Evolutionary conservation across 2,888 invertebrate species (phyloP).

Genomic region (Oligia latruncula): DNA sequence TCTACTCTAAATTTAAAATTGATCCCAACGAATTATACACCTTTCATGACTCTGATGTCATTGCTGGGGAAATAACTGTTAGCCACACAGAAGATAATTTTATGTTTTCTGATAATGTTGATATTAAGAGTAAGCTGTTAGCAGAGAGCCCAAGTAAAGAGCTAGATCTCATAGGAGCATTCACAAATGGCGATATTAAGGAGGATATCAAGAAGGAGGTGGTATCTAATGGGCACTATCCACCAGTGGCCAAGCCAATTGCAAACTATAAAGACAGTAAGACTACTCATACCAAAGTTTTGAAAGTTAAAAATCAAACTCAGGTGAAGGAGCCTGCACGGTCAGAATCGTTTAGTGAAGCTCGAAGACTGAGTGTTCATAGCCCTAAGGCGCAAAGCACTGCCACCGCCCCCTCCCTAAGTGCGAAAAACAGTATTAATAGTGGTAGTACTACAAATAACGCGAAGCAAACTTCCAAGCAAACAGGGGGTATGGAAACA

Average conservation of each 20-base stretch:
- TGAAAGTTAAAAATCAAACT: constrained; percentile 78
- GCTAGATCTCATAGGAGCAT: constrained; percentile 75
- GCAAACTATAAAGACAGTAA: constrained; percentile 74
- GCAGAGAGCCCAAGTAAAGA: constrained; percentile 80
- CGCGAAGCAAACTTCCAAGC: constrained; percentile 72
- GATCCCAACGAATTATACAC: constrained; percentile 88
- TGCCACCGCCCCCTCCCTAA: constrained; percentile 69
- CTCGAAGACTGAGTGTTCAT: constrained; percentile 73
- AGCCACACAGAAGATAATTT: constrained; percentile 87
- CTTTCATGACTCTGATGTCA: constrained; percentile 88
- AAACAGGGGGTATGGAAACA: constrained; percentile 76
- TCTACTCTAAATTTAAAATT: constrained; percentile 88
- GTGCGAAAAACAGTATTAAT: constrained; percentile 83
- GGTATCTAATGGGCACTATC: constrained; percentile 82
- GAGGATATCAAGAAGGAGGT: constrained; percentile 76
- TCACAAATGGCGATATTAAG: constrained; percentile 83
- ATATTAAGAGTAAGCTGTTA: constrained; percentile 77
- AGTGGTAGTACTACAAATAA: constrained; percentile 77
- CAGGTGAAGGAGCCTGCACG: constrained; percentile 72
- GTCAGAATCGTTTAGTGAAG: constrained; percentile 74
- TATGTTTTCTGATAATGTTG: constrained; percentile 81
- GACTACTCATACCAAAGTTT: constrained; percentile 80
- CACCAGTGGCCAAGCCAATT: constrained; percentile 65
- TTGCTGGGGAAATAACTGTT: constrained; percentile 87
- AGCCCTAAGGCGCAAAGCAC: constrained; percentile 75